A percentile compares a stretch with the other conserved stretches of the same genome.
Evolutionary conservation across 2,113 vertebrate genomes (phyloP).

Genomic region (Enhydra lutris): DNA sequence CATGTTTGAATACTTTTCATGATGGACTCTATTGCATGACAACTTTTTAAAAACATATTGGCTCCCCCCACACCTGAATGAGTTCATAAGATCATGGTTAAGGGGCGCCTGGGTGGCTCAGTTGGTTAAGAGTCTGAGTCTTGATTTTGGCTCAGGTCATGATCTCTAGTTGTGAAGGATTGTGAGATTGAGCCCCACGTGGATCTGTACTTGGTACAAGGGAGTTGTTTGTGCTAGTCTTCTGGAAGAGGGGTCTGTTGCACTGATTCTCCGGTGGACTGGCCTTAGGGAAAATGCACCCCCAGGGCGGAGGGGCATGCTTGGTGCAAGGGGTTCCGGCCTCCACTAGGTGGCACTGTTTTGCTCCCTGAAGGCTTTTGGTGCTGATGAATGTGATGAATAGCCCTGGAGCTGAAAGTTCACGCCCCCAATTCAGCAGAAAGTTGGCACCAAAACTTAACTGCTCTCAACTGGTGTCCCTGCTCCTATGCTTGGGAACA

Average conservation of each 20-base stretch:
- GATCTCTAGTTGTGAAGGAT: not conserved
- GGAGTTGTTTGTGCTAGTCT: not conserved
- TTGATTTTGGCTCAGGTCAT: not conserved
- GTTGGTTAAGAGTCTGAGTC: not conserved
- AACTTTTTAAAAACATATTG: not conserved
- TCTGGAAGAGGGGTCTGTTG: not conserved
- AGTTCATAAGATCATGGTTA: not conserved
- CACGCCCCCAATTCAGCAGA: not conserved
- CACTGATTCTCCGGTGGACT: not conserved
- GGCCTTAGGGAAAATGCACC: not conserved
- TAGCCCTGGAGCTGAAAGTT: not conserved
- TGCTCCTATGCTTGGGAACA: not conserved
- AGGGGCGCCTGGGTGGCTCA: not conserved
- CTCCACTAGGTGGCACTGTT: not conserved
- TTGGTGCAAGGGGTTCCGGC: not conserved
- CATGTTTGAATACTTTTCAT: not conserved
- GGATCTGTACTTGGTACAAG: not conserved
- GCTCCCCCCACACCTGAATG: not conserved
- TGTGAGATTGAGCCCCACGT: not conserved
- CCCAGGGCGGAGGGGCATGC: not conserved
- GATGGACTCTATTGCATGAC: not conserved
- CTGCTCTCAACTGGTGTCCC: not conserved
- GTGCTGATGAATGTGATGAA: not conserved
- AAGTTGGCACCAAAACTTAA: not conserved
- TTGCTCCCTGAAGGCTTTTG: not conserved